A percentile compares a stretch with the other conserved stretches of the same genome.
Conservation (phyloP, 2,888 invertebrate genomes). For the Euzophera pinguis region DNA sequence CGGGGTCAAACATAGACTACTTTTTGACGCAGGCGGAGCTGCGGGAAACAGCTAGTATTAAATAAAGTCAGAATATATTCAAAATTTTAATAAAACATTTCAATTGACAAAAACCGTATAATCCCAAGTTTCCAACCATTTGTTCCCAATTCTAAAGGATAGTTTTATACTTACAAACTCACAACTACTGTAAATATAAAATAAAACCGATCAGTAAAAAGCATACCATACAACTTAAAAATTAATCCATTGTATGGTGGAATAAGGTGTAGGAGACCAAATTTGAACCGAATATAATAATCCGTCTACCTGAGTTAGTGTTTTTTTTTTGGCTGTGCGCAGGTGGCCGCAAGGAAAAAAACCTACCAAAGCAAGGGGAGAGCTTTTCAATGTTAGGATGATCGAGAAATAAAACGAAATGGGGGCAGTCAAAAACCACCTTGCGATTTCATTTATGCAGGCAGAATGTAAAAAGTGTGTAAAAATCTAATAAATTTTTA, state of each 20-base stretch:
- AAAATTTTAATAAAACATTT: too few relatives aligned
- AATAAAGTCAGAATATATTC: too few relatives aligned
- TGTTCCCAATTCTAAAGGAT: too few relatives aligned
- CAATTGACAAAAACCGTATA: too few relatives aligned
- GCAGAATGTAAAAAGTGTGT: neutral
- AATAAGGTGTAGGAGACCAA: slow-evolving; percentile 2
- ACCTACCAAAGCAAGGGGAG: slow-evolving; percentile 34
- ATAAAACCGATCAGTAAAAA: neutral
- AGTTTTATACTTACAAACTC: neutral
- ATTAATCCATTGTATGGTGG: slow-evolving; percentile 5
- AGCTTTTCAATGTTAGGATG: slow-evolving; percentile 34
- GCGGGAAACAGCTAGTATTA: too few relatives aligned
- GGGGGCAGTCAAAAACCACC: slow-evolving; percentile 19
- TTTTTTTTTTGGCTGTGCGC: slow-evolving; percentile 42
- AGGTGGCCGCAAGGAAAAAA: slow-evolving; percentile 54
- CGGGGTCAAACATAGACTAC: too few relatives aligned
- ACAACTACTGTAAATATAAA: neutral
- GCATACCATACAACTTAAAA: slow-evolving; percentile 1
- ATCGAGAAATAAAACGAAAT: slow-evolving; percentile 27
- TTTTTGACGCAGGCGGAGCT: too few relatives aligned
- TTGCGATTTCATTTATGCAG: slow-evolving; percentile 23
- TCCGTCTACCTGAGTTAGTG: slow-evolving; percentile 36
- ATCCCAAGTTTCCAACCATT: too few relatives aligned
- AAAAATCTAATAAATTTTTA: neutral
- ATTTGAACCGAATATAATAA: slow-evolving; percentile 24